Evolutionary conservation across 2,888 invertebrate genomes (phyloP), one percentile per base, ranked within the genome.

Genomic region (Drosophila acutilabella): DNA sequence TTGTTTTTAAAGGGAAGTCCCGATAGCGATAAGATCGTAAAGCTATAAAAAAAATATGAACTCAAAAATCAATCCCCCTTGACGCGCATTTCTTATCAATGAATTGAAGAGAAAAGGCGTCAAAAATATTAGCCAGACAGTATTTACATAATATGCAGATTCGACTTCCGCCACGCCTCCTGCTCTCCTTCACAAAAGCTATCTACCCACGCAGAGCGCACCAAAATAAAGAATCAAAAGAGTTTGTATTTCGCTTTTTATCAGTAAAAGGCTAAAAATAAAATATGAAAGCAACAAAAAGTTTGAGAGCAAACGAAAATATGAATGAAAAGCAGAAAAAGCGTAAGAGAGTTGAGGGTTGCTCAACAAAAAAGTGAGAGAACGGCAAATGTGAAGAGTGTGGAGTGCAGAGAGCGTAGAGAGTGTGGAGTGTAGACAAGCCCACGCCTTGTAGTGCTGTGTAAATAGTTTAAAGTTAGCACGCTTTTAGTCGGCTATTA

Each of bases 181-280:
- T 20, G 18, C 6, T 41, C 52, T 41, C 13, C 66, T 26, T 8
- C 30, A 7, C 8, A 30, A 2, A 6, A 8, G 7, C 26, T 30
- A 16, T 42, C 23, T n/a, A 40, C 69, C 54, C n/a, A 38, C 44
- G 18, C 59, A 69, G 57, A 30, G 30, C 11, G 18, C 16, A 42
- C 26, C n/a, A 42, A 56, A 33, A 57, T 47, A 57, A 56, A 18
- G 45, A 71, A 56, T 58, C 36, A 54, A 30, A 62, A 71, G 66
- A 57, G 61, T 67, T 67, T 18, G 41, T 36, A 13, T 36, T 36
- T 36, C 20, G 11, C 33, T 59, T 64, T 74, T 75, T 74, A 74
- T 75, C 72, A 73, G 62, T 50, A n/a, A 50, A 60, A 53, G 33
- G 38, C 75, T 72, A 74, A 72, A 76, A 70, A 71, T 73, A 70